Evolutionary conservation across 1,140 invertebrate species (phyloP), one percentile per base, ranked within the genome.

Genomic region (Nomia melanderi): DNA sequence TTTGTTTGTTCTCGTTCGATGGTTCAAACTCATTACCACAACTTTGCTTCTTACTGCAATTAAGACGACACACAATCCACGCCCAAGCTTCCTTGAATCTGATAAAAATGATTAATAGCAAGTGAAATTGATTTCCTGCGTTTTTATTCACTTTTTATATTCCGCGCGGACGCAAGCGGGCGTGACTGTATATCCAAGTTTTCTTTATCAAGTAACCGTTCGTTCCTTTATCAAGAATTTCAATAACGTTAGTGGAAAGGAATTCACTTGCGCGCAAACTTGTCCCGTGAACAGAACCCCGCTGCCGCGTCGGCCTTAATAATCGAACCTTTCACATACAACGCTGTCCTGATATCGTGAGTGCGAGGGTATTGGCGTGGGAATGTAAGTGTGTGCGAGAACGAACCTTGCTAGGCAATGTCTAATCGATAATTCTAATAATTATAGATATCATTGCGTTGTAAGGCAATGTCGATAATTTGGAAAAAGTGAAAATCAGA

Each of bases 201-300:
- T 44, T 44, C n/a, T 14, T 39, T 17, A 41, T 41, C n/a, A 39
- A 39, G 11, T 60, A 23, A n/a, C 59, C 59, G 20, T 14, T 31
- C n/a, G n/a, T 31, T 23, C 5, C n/a, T 39, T 44, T n/a, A 57
- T 66, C 63, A 44, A 44, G 50, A 67, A 57, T 67, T 66, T 65
- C 60, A 56, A 65, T 65, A 73, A 53, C 47, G 31, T 17, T 29
- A 63, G 25, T 9, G 23, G 27, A 62, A 39, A 29, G 8, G 47
- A 54, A 54, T 29, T 23, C 60, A 14, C 57, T 6, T 9, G n/a
- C 5, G 27, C 12, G 25, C 14, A 31, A 33, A 71, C 36, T 71
- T 71, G 27, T 62, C 44, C 41, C 17, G 47, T n/a, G 47, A 50
- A 50, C 29, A 5, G 39, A 17, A 0, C 9, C 39, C 1, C n/a